Evolutionary conservation across 2,113 vertebrate species (phyloP).

Genomic region (Bettongia penicillata): DNA sequence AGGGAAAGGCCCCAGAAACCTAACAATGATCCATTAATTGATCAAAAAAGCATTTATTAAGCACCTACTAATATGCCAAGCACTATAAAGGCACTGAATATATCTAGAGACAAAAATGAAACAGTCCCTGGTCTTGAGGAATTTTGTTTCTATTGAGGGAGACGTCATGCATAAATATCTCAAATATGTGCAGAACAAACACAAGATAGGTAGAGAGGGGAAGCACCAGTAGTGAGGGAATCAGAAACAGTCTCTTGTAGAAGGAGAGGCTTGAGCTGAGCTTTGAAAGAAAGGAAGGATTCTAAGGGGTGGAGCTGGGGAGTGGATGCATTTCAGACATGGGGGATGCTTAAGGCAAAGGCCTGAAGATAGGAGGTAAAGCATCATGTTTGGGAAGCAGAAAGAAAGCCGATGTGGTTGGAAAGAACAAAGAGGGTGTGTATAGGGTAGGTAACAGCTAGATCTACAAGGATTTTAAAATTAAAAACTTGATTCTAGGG

Average conservation of each 20-base stretch:
- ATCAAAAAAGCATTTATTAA: neutral
- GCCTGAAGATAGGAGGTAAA: neutral
- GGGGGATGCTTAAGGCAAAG: neutral
- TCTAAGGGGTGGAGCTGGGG: neutral
- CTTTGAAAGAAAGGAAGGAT: neutral
- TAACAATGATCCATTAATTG: neutral
- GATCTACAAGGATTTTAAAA: neutral
- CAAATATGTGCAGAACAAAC: neutral
- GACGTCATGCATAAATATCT: neutral
- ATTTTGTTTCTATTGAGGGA: neutral
- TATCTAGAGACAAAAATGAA: neutral
- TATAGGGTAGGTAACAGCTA: neutral
- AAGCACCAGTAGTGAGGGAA: neutral
- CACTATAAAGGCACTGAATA: neutral
- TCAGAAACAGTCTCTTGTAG: neutral
- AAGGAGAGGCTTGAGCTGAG: too few relatives aligned
- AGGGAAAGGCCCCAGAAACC: neutral
- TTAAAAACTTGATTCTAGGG: neutral
- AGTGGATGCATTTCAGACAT: neutral
- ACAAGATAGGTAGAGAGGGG: neutral
- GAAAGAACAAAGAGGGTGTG: neutral
- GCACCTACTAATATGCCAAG: neutral
- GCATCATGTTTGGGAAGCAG: neutral
- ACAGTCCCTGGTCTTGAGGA: neutral
- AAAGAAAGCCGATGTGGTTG: neutral